Conservation (phyloP, 2,888 invertebrate genomes). For the Cheilosia vernalis region DNA sequence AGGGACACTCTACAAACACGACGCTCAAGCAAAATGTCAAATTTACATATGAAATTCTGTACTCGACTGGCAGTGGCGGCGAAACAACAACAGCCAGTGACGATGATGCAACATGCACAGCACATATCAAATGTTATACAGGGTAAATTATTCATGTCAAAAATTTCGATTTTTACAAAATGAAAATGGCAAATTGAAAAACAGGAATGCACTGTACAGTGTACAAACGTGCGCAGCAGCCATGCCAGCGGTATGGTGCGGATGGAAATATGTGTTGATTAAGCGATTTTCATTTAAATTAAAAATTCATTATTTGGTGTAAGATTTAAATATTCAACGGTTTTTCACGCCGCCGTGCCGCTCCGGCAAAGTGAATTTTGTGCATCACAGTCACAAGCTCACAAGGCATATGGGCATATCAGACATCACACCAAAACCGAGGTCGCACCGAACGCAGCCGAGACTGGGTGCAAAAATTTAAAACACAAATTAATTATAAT, state of each 20-base stretch:
- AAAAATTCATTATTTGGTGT: slow-evolving; percentile 75
- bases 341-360: slow-evolving; percentile 57
- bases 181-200: slow-evolving; percentile 73
- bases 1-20: background rate
- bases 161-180: slow-evolving; percentile 70
- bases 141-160: slow-evolving; percentile 73
- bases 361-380: slow-evolving; percentile 51
- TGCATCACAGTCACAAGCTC: background rate
- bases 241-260: background rate
- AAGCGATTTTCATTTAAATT: slow-evolving; percentile 75
- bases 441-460: background rate
- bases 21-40: slow-evolving; percentile 67
- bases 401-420: background rate
- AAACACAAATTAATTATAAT: slow-evolving; percentile 71
- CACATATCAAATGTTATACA: slow-evolving; percentile 69
- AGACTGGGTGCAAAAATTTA: slow-evolving; percentile 22
- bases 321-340: slow-evolving; percentile 75
- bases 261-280: slow-evolving; percentile 63
- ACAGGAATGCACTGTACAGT: slow-evolving; percentile 26
- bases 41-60: slow-evolving; percentile 66
- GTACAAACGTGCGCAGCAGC: background rate
- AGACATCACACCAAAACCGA: background rate
- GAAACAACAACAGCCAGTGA: background rate
- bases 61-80: slow-evolving; percentile 44
- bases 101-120: slow-evolving; percentile 57